phyloP scores from a whole-genome alignment of 2,888 invertebrate species.

The Agrotis exclamationis region DNA sequence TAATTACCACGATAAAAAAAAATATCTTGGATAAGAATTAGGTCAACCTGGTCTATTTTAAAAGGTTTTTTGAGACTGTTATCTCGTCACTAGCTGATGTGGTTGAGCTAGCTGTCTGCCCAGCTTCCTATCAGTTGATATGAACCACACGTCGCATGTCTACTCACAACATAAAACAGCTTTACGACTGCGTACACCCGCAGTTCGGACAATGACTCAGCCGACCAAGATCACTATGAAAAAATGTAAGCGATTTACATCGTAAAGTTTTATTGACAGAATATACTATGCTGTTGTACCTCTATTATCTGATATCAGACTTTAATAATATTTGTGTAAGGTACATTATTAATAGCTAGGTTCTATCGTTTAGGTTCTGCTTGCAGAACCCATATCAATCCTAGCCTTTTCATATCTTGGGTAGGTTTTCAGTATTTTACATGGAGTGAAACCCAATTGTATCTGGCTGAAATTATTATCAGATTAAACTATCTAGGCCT shows the following conservation, averaged over 20 bases:
- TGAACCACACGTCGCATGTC: constrained; percentile 14
- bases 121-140: constrained; percentile 13
- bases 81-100: background rate
- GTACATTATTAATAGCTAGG: background rate
- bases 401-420: too few relatives aligned
- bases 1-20: too few relatives aligned
- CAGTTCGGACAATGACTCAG: constrained; percentile 36
- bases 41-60: too few relatives aligned
- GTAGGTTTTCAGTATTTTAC: too few relatives aligned
- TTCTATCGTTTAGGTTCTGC: background rate
- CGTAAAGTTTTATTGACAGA: constrained; percentile 12
- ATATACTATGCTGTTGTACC: background rate
- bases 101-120: background rate
- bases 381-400: background rate
- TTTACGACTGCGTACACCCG: constrained; percentile 25
- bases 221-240: constrained; percentile 4
- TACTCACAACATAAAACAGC: constrained; percentile 30
- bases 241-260: constrained; percentile 22
- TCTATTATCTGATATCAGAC: background rate
- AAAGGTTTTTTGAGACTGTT: background rate
- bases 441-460: background rate
- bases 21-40: too few relatives aligned
- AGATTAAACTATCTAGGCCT: background rate
- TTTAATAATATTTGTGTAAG: background rate
- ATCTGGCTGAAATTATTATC: background rate